A percentile compares a stretch with the other conserved stretches of the same genome.
phyloP scores from a whole-genome alignment of 2,888 invertebrate species.

The Zootermopsis nevadensis region DNA sequence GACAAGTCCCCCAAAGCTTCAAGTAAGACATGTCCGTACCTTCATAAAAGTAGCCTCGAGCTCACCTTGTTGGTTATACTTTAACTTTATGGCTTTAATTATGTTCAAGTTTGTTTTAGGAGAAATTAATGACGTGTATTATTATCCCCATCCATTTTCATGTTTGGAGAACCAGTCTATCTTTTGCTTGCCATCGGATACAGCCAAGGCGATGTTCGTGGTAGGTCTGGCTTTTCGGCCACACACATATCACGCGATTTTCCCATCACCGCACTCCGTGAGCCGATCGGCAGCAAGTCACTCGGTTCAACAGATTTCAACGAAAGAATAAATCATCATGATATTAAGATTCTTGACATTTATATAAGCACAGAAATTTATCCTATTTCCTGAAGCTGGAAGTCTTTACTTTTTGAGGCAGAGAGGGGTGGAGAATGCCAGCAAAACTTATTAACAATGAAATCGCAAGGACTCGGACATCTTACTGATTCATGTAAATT shows the following conservation, averaged over 20 bases:
- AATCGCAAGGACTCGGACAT: too few species aligned
- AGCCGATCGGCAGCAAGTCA: background rate
- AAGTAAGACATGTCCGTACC: slow-evolving; percentile 14
- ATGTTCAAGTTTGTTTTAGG: slow-evolving; percentile 46
- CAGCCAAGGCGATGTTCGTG: slow-evolving; percentile 41
- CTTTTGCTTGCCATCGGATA: slow-evolving; percentile 42
- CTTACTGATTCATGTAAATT: too few species aligned
- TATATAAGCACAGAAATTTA: background rate
- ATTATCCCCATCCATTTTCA: slow-evolving; percentile 46
- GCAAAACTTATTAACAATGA: too few species aligned
- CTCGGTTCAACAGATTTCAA: background rate
- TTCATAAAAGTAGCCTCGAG: background rate
- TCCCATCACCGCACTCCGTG: slow-evolving; percentile 12
- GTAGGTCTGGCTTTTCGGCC: slow-evolving; percentile 38
- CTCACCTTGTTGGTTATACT: slow-evolving; percentile 24
- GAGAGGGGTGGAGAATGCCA: too few species aligned
- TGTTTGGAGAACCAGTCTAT: slow-evolving; percentile 46
- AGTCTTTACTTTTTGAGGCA: background rate
- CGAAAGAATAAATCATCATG: background rate
- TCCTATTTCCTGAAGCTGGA: background rate
- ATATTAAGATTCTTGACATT: background rate
- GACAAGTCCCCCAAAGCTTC: background rate
- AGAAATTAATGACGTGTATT: slow-evolving; percentile 46
- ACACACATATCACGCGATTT: slow-evolving; percentile 39
- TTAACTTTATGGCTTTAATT: slow-evolving; percentile 46